Conservation (phyloP, 2,113 vertebrate species). For the Anseranas semipalmata region DNA sequence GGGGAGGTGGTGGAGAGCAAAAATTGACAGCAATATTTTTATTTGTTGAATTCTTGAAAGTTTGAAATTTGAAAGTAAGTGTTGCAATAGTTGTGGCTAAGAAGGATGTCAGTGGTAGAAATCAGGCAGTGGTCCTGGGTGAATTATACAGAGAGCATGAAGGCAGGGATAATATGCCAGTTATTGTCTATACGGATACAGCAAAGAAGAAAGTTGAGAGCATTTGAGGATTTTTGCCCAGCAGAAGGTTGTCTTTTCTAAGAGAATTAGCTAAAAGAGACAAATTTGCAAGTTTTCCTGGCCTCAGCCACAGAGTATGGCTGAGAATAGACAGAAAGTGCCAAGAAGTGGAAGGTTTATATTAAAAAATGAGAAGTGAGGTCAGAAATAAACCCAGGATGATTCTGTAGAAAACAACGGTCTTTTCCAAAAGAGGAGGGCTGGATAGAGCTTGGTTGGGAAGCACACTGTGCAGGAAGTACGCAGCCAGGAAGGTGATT, state of each 20-base stretch:
- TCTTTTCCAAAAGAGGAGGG: background rate
- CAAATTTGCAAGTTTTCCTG: background rate
- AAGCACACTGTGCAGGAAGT: background rate
- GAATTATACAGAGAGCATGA: background rate
- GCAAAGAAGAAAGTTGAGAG: background rate
- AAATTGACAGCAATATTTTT: background rate
- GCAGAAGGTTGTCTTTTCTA: background rate
- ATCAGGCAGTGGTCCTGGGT: rapidly evolving
- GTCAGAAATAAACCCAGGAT: background rate
- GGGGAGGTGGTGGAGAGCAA: background rate
- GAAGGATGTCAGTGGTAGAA: background rate
- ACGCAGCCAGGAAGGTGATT: background rate
- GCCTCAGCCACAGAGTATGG: background rate
- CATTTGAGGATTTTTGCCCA: background rate
- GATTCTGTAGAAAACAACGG: background rate
- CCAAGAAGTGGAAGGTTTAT: background rate
- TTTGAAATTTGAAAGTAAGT: background rate
- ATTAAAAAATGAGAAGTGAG: no score
- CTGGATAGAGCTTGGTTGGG: background rate
- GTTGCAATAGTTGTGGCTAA: background rate
- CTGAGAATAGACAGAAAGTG: background rate
- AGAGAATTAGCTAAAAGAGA: background rate
- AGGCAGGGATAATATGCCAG: background rate
- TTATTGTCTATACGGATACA: background rate
- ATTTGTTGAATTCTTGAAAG: background rate